phyloP scores from a whole-genome alignment of 2,797 vertebrate species.

The Eleutherodactylus coqui region DNA sequence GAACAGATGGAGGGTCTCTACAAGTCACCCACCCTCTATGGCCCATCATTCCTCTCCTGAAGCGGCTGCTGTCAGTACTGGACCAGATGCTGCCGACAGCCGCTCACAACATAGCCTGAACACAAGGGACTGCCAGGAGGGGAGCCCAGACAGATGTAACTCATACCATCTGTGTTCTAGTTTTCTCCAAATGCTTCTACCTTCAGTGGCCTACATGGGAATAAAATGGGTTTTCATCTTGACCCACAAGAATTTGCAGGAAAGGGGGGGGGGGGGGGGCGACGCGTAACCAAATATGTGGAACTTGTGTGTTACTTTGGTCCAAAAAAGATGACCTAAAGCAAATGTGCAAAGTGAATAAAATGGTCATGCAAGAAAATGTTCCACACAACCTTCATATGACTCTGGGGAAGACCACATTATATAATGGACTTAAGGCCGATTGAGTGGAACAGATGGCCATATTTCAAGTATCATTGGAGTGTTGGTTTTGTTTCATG shows the following conservation, averaged over 20 bases:
- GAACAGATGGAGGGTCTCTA: slow-evolving; percentile 14
- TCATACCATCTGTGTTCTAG: not conserved
- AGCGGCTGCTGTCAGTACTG: not conserved
- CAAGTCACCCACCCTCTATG: not conserved
- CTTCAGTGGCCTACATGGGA: not conserved
- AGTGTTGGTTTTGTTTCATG: no score
- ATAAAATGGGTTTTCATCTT: not conserved
- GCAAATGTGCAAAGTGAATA: no score
- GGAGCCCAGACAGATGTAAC: slow-evolving; percentile 10
- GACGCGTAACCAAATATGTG: not conserved
- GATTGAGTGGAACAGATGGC: no score
- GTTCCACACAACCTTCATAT: no score
- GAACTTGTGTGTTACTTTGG: not conserved
- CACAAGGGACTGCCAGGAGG: slow-evolving; percentile 23
- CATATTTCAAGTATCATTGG: no score
- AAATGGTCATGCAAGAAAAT: no score
- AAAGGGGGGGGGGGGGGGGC: not conserved
- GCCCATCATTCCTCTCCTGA: not conserved
- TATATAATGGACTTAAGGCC: no score
- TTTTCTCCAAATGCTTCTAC: not conserved
- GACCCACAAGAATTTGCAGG: not conserved
- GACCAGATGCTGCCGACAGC: slow-evolving; percentile 39
- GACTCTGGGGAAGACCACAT: no score
- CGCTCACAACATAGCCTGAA: slow-evolving; percentile 5
- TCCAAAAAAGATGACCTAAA: no score